Evolutionary conservation across 2,113 vertebrate species (phyloP).

Genomic region (Sciurus niger): DNA sequence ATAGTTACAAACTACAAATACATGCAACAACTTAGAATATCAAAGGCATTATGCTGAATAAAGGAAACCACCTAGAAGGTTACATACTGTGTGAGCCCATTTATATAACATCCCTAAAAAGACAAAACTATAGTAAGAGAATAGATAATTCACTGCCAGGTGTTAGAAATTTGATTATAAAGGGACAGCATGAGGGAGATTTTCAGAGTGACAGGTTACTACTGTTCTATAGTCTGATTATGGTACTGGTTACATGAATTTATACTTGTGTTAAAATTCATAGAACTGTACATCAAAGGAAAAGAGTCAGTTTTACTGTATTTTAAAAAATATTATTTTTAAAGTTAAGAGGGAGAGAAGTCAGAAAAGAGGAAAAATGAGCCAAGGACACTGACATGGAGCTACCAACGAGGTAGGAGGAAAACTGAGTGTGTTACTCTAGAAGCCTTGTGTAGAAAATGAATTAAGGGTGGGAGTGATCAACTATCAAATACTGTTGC

Average conservation of each 20-base stretch:
- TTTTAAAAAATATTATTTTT: not conserved
- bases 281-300: conserved; percentile 9
- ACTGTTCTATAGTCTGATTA: conserved; percentile 4
- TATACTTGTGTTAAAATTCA: conserved; percentile 43
- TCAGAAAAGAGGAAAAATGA: conserved; percentile 25
- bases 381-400: not conserved
- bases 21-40: conserved; percentile 13
- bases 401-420: not conserved
- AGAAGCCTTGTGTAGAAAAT: conserved; percentile 14
- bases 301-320: not conserved
- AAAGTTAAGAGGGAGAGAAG: not conserved
- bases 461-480: conserved; percentile 23
- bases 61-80: conserved; percentile 51
- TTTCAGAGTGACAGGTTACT: not conserved
- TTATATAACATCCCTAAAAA: not conserved
- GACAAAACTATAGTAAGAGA: conserved; percentile 13
- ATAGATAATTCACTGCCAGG: not conserved
- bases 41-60: not conserved
- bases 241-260: not conserved
- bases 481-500: not conserved
- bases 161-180: not conserved
- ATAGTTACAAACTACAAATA: not conserved
- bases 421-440: not conserved
- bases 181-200: not conserved
- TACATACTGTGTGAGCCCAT: not conserved